Percentiles rank a stretch among this genome's conserved stretches.
Conservation (phyloP, 2,113 vertebrate species). For the Prunella himalayana region DNA sequence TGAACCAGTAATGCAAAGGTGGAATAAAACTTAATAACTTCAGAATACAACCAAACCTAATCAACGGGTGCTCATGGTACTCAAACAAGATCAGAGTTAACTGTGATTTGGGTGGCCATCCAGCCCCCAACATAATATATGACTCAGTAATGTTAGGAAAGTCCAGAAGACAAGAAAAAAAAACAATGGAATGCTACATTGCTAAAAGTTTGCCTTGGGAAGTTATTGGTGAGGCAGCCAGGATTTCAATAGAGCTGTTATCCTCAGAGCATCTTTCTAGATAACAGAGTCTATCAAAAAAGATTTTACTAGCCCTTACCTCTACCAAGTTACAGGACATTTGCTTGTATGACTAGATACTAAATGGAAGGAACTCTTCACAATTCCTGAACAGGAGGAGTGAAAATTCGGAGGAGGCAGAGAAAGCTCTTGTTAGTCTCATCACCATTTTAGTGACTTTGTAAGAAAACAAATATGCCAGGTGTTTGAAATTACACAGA, state of each 20-base stretch:
- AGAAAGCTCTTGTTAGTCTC: not conserved
- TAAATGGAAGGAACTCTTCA: not conserved
- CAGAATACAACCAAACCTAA: not conserved
- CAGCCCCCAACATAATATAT: not conserved
- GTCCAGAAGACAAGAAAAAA: not conserved
- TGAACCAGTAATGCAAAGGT: not conserved
- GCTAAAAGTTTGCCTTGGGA: not conserved
- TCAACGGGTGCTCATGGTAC: not conserved
- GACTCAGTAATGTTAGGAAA: not conserved
- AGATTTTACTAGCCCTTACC: not conserved
- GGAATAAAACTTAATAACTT: not conserved
- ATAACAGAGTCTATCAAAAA: not conserved
- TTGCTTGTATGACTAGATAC: not conserved
- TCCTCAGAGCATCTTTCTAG: not conserved
- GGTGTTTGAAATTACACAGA: not conserved
- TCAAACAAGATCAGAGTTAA: not conserved
- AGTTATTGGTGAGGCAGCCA: not conserved
- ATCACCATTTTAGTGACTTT: not conserved
- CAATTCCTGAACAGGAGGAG: not conserved
- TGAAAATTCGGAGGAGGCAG: not conserved
- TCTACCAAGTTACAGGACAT: not conserved
- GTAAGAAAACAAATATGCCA: not conserved
- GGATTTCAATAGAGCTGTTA: not conserved
- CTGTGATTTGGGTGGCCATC: not conserved
- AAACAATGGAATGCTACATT: not conserved